These are phyloP conservation scores for Micropoecilia bifurca DNA, from an alignment of 2,797 vertebrate genomes.

Conservation along the genomic window DNA sequence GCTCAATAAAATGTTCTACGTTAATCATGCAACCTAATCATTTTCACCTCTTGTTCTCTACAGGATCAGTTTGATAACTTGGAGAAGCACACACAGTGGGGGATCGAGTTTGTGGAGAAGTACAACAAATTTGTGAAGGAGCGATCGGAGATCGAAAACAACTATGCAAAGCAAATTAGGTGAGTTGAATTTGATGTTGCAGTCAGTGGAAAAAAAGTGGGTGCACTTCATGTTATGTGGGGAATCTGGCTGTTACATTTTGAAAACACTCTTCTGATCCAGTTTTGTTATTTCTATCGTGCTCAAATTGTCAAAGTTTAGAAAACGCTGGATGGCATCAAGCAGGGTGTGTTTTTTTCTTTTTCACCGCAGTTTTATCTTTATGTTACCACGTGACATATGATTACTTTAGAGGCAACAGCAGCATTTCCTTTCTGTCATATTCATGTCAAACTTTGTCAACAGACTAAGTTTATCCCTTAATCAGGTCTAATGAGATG, in stretches of 20 bases:
- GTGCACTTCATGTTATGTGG: background rate
- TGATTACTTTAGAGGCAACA: background rate
- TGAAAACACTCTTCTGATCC: background rate
- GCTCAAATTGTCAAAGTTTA: background rate
- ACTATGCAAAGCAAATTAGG: slow-evolving; percentile 99
- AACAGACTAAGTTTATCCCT: background rate
- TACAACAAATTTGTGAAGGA: slow-evolving; percentile 99
- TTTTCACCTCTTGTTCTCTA: slow-evolving; percentile 22
- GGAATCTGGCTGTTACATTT: background rate
- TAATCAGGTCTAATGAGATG: background rate
- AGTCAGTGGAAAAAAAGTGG: background rate
- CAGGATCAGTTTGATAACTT: slow-evolving; percentile 99
- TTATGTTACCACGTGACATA: background rate
- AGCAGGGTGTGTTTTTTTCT: too few relatives aligned
- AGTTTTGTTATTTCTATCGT: background rate
- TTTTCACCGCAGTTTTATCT: background rate
- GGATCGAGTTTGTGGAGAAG: slow-evolving; percentile 95
- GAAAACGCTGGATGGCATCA: background rate
- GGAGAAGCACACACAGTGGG: slow-evolving; percentile 98
- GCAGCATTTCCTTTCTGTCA: background rate
- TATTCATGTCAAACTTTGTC: background rate
- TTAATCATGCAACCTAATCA: slow-evolving; percentile 1
- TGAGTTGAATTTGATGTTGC: slow-evolving; percentile 74
- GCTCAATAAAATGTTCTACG: background rate
- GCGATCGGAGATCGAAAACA: slow-evolving; percentile 94